Conservation (phyloP, 2,113 vertebrate species). For the Sula dactylatra region DNA sequence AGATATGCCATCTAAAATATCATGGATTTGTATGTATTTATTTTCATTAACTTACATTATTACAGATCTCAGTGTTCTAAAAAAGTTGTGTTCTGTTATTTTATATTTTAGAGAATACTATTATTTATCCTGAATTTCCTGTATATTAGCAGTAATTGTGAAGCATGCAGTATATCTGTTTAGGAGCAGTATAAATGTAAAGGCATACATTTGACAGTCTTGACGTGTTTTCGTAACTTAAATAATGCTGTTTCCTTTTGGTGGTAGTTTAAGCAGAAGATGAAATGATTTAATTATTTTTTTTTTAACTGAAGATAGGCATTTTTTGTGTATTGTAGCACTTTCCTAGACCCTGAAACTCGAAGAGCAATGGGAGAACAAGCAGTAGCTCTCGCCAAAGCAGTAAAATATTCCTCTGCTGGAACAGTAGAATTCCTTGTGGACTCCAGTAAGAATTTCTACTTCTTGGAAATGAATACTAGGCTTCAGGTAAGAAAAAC, state of each 20-base stretch:
- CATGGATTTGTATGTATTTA: background rate
- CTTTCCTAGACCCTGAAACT: slow-evolving; percentile 88
- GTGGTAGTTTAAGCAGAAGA: background rate
- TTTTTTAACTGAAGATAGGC: background rate
- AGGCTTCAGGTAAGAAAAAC: slow-evolving; percentile 87
- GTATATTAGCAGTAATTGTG: background rate
- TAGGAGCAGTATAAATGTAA: background rate
- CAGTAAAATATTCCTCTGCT: slow-evolving; percentile 93
- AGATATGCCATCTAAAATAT: background rate
- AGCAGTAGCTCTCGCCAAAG: slow-evolving; percentile 92
- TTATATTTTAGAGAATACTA: background rate
- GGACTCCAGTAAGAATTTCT: slow-evolving; percentile 93
- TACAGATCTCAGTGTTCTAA: background rate
- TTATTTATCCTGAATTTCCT: background rate
- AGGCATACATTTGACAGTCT: background rate
- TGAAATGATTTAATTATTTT: background rate
- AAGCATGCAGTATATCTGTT: background rate
- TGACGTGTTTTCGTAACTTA: background rate
- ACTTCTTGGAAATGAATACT: slow-evolving; percentile 99
- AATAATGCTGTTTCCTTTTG: background rate
- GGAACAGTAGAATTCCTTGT: slow-evolving; percentile 98
- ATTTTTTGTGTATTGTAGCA: slow-evolving; percentile 75
- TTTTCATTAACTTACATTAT: background rate
- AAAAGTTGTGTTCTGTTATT: background rate
- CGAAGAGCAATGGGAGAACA: slow-evolving; percentile 94